Percentiles rank a stretch among this genome's conserved stretches.
Evolutionary conservation across 2,888 invertebrate genomes (phyloP).

Genomic region (Acronicta alni): DNA sequence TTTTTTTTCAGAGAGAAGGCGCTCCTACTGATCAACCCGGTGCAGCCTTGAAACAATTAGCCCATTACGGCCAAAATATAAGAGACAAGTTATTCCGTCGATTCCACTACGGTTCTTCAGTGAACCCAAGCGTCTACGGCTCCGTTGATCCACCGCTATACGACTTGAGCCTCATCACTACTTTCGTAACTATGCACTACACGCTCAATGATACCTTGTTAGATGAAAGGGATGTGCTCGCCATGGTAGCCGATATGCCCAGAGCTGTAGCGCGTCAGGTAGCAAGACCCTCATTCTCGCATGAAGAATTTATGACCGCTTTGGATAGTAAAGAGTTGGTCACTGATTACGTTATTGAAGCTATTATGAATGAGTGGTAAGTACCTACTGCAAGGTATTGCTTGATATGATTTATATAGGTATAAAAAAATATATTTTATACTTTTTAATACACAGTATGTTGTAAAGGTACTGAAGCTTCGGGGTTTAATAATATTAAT

Average conservation of each 20-base stretch:
- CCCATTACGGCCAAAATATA: constrained; percentile 79
- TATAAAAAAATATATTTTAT: too few species aligned
- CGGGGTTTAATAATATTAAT: too few species aligned
- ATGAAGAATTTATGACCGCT: constrained; percentile 69
- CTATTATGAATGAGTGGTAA: constrained; percentile 44
- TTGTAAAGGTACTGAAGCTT: too few species aligned
- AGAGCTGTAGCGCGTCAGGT: constrained; percentile 69
- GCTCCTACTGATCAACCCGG: constrained; percentile 55
- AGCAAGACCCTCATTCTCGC: constrained; percentile 67
- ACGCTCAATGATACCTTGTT: constrained; percentile 68
- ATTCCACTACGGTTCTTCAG: constrained; percentile 66
- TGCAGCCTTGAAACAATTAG: constrained; percentile 74
- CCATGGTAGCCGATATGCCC: constrained; percentile 72
- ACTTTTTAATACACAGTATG: too few species aligned
- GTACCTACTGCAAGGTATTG: neutral
- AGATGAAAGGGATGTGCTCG: constrained; percentile 71
- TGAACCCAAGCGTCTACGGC: constrained; percentile 68
- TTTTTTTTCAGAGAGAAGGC: constrained; percentile 22
- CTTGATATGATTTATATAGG: too few species aligned
- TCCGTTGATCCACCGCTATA: constrained; percentile 66
- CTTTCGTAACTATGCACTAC: constrained; percentile 73
- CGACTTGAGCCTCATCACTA: constrained; percentile 67
- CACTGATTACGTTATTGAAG: constrained; percentile 69
- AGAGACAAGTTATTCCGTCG: constrained; percentile 70
- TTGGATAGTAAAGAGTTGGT: constrained; percentile 73